Percentiles rank a stretch among this genome's conserved stretches.
Evolutionary conservation across 2,113 vertebrate genomes (phyloP).

Genomic region (Morone saxatilis): DNA sequence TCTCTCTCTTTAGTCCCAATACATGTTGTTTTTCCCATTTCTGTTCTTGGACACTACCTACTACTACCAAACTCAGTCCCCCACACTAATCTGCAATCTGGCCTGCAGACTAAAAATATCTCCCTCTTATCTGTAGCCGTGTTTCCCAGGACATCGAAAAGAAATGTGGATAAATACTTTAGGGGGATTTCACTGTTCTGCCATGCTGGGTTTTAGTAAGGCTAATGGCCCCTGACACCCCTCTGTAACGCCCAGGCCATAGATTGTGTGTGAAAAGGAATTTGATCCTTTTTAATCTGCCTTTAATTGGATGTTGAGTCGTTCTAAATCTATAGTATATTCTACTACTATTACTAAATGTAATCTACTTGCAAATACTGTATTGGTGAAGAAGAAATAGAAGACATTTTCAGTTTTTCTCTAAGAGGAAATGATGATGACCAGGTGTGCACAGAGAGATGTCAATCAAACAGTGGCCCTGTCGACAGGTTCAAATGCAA

Average conservation of each 20-base stretch:
- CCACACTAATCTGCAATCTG: conserved; percentile 17
- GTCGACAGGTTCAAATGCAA: neutral
- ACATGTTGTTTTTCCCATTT: conserved; percentile 39
- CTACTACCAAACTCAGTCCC: conserved; percentile 32
- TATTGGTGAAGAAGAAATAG: neutral
- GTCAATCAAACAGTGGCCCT: neutral
- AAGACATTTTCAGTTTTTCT: neutral
- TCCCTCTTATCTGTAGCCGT: conserved; percentile 32
- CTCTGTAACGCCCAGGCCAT: conserved; percentile 22
- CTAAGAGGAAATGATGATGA: neutral
- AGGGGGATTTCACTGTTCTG: conserved; percentile 52
- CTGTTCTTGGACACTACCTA: conserved; percentile 5
- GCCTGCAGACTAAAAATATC: conserved; percentile 37
- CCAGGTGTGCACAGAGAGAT: neutral
- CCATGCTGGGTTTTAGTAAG: conserved; percentile 59
- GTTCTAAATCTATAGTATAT: neutral
- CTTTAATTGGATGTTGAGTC: conserved; percentile 65
- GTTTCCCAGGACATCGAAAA: conserved; percentile 56
- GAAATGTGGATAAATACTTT: conserved; percentile 63
- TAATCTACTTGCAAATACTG: neutral
- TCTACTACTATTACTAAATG: neutral
- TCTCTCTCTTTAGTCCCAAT: neutral
- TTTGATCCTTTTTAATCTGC: conserved; percentile 74
- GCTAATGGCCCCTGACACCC: conserved; percentile 54
- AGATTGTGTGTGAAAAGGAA: conserved; percentile 59